Evolutionary conservation across 2,797 vertebrate genomes (phyloP).

Genomic region (Amphiprion clarkii): DNA sequence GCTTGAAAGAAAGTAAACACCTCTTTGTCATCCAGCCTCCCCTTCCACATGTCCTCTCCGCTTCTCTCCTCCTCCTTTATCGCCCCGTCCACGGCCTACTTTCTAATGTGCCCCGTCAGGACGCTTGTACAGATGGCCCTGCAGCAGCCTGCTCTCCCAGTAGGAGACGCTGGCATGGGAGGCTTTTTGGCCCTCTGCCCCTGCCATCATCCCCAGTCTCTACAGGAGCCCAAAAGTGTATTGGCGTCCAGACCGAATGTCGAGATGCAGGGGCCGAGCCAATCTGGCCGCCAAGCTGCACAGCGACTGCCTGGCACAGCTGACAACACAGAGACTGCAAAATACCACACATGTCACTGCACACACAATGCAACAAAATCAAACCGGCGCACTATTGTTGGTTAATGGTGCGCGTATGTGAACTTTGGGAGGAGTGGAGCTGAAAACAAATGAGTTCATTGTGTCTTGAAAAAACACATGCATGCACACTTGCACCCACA

Average conservation of each 20-base stretch:
- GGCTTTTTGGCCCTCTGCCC: conserved; percentile 67
- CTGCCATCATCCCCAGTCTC: conserved; percentile 65
- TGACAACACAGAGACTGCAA: conserved; percentile 51
- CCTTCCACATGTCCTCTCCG: conserved; percentile 20
- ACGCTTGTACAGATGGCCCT: conserved; percentile 77
- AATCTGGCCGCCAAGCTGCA: conserved; percentile 59
- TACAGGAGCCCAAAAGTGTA: conserved; percentile 69
- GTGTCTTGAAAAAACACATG: conserved; percentile 72
- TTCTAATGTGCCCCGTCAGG: conserved; percentile 53
- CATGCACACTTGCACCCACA: conserved; percentile 78
- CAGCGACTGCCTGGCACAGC: conserved; percentile 46
- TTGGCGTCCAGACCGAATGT: conserved; percentile 66
- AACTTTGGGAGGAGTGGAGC: conserved; percentile 44
- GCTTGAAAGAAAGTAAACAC: conserved; percentile 56
- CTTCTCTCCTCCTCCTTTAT: conserved; percentile 34
- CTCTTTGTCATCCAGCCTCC: conserved; percentile 53
- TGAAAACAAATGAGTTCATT: conserved; percentile 77
- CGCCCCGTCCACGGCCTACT: conserved; percentile 55
- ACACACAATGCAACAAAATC: conserved; percentile 42
- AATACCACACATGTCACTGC: conserved; percentile 67
- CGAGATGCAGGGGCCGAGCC: conserved; percentile 56
- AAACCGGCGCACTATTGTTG: conserved; percentile 40
- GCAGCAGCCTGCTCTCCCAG: conserved; percentile 73
- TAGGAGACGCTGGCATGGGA: conserved; percentile 72
- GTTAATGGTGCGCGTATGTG: conserved; percentile 47